Conservation (phyloP, 1,140 invertebrate species). For the Dreissena polymorpha region DNA sequence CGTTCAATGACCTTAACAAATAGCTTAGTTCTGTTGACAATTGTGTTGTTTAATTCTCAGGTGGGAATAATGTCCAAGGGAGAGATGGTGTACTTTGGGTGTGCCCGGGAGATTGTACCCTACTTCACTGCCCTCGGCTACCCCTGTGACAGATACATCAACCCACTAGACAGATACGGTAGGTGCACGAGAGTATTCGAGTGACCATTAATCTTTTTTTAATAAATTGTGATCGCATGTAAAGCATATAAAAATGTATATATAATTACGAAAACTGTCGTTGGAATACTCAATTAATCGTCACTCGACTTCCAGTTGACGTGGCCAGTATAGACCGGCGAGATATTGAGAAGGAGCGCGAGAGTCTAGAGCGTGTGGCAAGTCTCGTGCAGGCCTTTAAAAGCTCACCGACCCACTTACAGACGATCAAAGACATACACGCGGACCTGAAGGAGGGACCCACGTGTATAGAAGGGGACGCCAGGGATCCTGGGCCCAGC, state of each 20-base stretch:
- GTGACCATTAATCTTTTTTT: too few species aligned
- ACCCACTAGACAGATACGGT: slow-evolving; percentile 69
- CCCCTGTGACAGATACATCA: slow-evolving; percentile 66
- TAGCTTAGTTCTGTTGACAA: too few species aligned
- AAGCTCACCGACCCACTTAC: slow-evolving; percentile 51
- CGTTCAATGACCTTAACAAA: too few species aligned
- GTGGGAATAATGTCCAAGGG: slow-evolving; percentile 63
- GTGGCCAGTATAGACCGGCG: slow-evolving; percentile 65
- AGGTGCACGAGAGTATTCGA: slow-evolving; percentile 6
- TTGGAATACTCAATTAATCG: too few species aligned
- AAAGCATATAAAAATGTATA: too few species aligned
- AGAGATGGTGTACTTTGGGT: slow-evolving; percentile 64
- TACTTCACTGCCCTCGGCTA: slow-evolving; percentile 66
- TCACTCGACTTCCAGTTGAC: slow-evolving; percentile 57
- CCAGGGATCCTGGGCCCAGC: slow-evolving; percentile 22
- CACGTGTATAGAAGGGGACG: neutral
- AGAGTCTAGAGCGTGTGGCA: slow-evolving; percentile 37
- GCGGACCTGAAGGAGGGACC: slow-evolving; percentile 2
- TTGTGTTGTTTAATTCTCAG: too few species aligned
- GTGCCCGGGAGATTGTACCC: slow-evolving; percentile 56
- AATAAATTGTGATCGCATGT: too few species aligned
- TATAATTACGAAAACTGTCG: too few species aligned
- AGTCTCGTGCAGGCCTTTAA: slow-evolving; percentile 54
- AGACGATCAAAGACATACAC: neutral
- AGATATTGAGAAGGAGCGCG: slow-evolving; percentile 34